Evolutionary conservation across 2,888 invertebrate genomes (phyloP).

Genomic region (Heteromyza rotundicornis): DNA sequence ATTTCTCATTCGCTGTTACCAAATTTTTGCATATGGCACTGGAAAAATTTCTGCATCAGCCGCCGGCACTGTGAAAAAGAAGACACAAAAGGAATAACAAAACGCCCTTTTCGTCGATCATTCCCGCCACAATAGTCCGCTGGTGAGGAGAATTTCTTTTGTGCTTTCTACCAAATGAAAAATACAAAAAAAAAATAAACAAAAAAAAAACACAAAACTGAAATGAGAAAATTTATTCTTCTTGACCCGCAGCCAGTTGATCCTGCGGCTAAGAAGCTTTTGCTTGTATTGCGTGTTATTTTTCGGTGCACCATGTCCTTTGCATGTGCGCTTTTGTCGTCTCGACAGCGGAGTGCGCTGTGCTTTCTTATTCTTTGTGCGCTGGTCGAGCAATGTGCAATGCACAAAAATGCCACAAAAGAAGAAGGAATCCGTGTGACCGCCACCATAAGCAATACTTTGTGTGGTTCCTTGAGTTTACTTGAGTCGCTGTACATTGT

Average conservation of each 20-base stretch:
- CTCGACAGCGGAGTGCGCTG: too few species aligned
- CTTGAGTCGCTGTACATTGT: too few species aligned
- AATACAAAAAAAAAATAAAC: too few species aligned
- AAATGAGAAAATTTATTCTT: conserved; percentile 33
- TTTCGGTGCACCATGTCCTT: not conserved
- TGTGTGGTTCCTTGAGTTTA: not conserved
- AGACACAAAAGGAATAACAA: not conserved
- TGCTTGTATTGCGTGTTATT: not conserved
- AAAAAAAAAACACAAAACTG: too few species aligned
- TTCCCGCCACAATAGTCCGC: not conserved
- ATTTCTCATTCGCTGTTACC: conserved; percentile 22
- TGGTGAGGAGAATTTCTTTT: conserved; percentile 1
- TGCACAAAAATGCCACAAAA: not conserved
- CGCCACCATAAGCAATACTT: not conserved
- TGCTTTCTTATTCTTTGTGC: too few species aligned
- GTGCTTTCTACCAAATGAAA: not conserved
- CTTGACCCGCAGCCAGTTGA: conserved; percentile 25
- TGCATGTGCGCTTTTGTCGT: not conserved
- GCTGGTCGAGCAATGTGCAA: too few species aligned
- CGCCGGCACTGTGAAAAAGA: not conserved
- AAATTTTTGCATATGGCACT: conserved; percentile 25
- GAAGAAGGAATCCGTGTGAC: not conserved
- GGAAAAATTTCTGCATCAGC: conserved; percentile 27
- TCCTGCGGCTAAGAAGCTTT: conserved; percentile 5
- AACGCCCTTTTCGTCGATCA: not conserved